These are phyloP conservation scores for Drosophila truncata DNA, from an alignment of 1,140 invertebrate genomes.

Conservation along the genomic window DNA sequence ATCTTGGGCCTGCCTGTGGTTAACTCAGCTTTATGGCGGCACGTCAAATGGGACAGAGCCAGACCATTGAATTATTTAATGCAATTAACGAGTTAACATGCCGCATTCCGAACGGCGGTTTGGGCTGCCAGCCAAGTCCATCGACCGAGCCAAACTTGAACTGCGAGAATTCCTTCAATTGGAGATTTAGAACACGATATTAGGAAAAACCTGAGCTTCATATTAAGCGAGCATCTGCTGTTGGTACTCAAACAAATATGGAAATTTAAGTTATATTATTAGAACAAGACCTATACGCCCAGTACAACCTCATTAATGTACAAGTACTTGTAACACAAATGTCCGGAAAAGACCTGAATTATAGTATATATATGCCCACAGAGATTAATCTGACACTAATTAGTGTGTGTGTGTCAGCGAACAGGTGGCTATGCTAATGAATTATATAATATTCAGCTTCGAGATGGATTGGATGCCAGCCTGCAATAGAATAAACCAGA, in stretches of 20 bases:
- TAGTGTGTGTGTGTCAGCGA: conserved; percentile 13
- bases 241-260: not conserved
- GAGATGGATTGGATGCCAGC: conserved; percentile 5
- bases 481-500: conserved; percentile 14
- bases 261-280: not conserved
- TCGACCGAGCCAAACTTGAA: conserved; percentile 14
- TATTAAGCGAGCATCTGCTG: not conserved
- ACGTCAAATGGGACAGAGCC: conserved; percentile 47
- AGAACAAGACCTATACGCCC: not conserved
- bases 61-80: conserved; percentile 36
- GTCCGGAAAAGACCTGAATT: conserved; percentile 10
- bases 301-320: conserved; percentile 5
- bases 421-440: conserved; percentile 50
- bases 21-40: not conserved
- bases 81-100: conserved; percentile 45
- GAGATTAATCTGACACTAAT: conserved; percentile 19
- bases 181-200: conserved; percentile 12
- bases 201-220: not conserved
- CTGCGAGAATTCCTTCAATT: not conserved
- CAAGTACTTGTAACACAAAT: conserved; percentile 6
- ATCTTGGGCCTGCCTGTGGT: conserved; percentile 14
- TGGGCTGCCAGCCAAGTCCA: conserved; percentile 28
- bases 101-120: conserved; percentile 41
- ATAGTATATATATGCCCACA: conserved; percentile 8
- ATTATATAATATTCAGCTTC: conserved; percentile 12